Evolutionary conservation across 2,888 invertebrate genomes (phyloP).

Genomic region (Oxyteleia sp.): DNA sequence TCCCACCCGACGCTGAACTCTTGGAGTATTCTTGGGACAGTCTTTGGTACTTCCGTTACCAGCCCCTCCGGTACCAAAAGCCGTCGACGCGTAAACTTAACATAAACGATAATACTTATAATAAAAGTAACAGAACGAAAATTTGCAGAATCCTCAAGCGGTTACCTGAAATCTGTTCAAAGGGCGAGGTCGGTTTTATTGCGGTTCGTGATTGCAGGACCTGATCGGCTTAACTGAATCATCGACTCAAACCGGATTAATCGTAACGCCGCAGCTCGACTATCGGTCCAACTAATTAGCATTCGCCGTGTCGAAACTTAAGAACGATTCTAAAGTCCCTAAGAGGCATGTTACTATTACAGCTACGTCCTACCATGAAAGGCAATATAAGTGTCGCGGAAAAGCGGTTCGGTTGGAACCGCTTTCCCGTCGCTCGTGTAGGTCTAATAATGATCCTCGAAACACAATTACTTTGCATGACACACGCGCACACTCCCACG

Average conservation of each 20-base stretch:
- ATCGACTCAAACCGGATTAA: constrained; percentile 11
- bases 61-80: no score
- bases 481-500: neutral
- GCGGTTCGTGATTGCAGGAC: no score
- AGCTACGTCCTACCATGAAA: no score
- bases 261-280: neutral
- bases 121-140: neutral
- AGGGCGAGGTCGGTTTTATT: constrained; percentile 5
- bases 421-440: neutral
- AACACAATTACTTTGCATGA: constrained; percentile 14
- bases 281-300: no score
- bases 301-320: no score
- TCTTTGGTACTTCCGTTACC: neutral
- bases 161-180: constrained; percentile 25
- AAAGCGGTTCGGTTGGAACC: neutral
- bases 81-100: no score
- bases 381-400: no score
- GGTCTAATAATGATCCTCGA: neutral
- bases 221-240: constrained; percentile 5
- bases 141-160: neutral
- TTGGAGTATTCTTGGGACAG: neutral
- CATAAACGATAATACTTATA: no score
- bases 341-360: no score
- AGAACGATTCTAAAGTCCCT: no score
- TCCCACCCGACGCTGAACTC: no score